Conservation (phyloP, 2,888 invertebrate species). For the Cheilosia vernalis region DNA sequence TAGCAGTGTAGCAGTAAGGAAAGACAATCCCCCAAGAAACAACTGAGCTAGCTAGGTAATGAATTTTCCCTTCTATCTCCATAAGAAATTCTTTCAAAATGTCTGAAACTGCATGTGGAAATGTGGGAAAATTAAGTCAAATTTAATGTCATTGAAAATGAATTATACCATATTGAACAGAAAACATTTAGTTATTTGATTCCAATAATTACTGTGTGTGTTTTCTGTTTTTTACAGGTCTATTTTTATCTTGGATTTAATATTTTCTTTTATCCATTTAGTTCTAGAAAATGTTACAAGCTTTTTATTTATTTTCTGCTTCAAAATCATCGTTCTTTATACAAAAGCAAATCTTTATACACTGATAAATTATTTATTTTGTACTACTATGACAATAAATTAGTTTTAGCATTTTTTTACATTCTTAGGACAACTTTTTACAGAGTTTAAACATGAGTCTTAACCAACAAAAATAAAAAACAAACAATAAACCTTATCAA, state of each 20-base stretch:
- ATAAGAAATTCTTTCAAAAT: no score
- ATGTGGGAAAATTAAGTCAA: no score
- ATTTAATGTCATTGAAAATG: no score
- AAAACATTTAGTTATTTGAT: no score
- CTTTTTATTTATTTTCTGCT: not conserved
- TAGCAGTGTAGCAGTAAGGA: no score
- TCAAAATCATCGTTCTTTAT: conserved; percentile 5
- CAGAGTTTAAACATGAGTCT: conserved; percentile 7
- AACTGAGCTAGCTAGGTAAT: no score
- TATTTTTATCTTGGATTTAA: not conserved
- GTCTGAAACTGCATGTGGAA: no score
- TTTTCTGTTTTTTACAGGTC: no score
- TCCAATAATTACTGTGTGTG: no score
- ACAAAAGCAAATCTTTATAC: conserved; percentile 47
- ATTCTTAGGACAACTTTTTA: conserved; percentile 28
- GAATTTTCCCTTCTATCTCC: no score
- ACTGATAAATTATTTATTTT: conserved; percentile 6
- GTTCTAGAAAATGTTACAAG: conserved; percentile 11
- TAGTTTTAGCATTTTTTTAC: conserved; percentile 14
- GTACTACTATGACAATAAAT: conserved; percentile 25
- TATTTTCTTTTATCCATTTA: not conserved
- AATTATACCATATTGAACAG: no score
- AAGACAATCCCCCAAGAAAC: no score
- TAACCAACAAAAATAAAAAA: not conserved
- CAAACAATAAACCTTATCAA: not conserved